Evolutionary conservation across 2,888 invertebrate species (phyloP).

Genomic region (Gasteruption jaculator): DNA sequence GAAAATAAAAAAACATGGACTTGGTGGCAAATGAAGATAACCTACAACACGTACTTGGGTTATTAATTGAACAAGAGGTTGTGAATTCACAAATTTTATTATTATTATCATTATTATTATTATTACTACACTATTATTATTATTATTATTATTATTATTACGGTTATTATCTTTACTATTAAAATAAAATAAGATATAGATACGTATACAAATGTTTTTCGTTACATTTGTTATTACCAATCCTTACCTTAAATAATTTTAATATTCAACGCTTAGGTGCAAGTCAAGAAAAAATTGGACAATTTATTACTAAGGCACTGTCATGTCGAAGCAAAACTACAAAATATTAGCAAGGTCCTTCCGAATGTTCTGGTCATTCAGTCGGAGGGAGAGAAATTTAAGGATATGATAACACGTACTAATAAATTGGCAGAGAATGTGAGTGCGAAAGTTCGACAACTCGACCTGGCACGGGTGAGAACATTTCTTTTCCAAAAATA

Average conservation of each 20-base stretch:
- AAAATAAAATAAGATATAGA: slow-evolving; percentile 2
- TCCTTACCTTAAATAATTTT: neutral
- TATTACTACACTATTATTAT: slow-evolving; percentile 1
- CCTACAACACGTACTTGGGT: slow-evolving; percentile 33
- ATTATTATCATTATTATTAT: slow-evolving; percentile 12
- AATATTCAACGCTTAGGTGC: slow-evolving; percentile 53
- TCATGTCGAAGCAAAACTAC: slow-evolving; percentile 75
- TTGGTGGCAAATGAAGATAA: slow-evolving; percentile 35
- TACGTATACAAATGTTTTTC: slow-evolving; percentile 6
- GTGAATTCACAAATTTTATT: slow-evolving; percentile 8
- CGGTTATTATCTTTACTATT: slow-evolving; percentile 1
- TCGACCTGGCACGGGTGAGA: slow-evolving; percentile 86
- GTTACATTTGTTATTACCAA: neutral
- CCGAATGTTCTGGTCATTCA: slow-evolving; percentile 75
- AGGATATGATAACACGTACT: slow-evolving; percentile 81
- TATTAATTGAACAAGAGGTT: slow-evolving; percentile 42
- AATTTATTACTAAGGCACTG: slow-evolving; percentile 70
- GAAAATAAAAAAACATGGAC: slow-evolving; percentile 27
- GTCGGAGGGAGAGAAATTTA: slow-evolving; percentile 74
- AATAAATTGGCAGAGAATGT: slow-evolving; percentile 89
- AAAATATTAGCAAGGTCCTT: slow-evolving; percentile 74
- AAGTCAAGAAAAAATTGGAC: slow-evolving; percentile 67
- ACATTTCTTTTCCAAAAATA: slow-evolving; percentile 1
- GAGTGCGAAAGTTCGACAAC: slow-evolving; percentile 88
- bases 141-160: slow-evolving; percentile 7